These are phyloP conservation scores for Rhogogaster chlorosoma DNA, from an alignment of 2,888 invertebrate species.

Conservation along the genomic window DNA sequence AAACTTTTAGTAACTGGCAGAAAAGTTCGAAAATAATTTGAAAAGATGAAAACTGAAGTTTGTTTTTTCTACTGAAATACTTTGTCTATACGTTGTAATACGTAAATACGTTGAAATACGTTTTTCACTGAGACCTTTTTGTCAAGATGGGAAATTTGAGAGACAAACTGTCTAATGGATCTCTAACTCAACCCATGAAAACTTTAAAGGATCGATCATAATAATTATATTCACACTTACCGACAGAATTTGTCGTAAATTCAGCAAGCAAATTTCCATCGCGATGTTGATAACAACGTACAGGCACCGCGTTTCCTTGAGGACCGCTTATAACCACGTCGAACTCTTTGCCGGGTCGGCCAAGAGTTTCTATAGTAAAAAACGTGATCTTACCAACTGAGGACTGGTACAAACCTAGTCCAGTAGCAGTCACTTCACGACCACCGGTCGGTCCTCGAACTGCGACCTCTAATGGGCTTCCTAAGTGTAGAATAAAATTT, in stretches of 20 bases:
- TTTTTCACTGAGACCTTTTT: no score
- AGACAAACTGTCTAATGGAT: not conserved
- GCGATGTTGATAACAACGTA: constrained; percentile 96
- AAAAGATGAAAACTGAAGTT: no score
- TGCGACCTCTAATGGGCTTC: constrained; percentile 81
- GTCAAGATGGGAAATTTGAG: no score
- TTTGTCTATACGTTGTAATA: no score
- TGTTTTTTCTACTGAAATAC: no score
- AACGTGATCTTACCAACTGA: constrained; percentile 90
- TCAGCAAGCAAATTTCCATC: constrained; percentile 97
- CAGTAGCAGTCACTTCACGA: constrained; percentile 88
- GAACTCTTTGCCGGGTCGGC: constrained; percentile 91
- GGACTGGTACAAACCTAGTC: constrained; percentile 92
- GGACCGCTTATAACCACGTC: constrained; percentile 94
- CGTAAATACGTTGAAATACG: no score
- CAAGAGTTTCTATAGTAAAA: constrained; percentile 93
- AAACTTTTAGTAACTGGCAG: no score
- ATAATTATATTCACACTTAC: constrained; percentile 74
- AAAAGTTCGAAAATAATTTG: no score
- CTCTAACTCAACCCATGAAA: not conserved
- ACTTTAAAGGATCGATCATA: not conserved
- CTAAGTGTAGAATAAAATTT: constrained; percentile 65
- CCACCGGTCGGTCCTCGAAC: constrained; percentile 84
- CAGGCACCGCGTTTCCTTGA: constrained; percentile 89
- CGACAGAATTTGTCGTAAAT: constrained; percentile 89